Evolutionary conservation across 2,888 invertebrate species (phyloP).

Genomic region (Nematopogon swammerdamellus): DNA sequence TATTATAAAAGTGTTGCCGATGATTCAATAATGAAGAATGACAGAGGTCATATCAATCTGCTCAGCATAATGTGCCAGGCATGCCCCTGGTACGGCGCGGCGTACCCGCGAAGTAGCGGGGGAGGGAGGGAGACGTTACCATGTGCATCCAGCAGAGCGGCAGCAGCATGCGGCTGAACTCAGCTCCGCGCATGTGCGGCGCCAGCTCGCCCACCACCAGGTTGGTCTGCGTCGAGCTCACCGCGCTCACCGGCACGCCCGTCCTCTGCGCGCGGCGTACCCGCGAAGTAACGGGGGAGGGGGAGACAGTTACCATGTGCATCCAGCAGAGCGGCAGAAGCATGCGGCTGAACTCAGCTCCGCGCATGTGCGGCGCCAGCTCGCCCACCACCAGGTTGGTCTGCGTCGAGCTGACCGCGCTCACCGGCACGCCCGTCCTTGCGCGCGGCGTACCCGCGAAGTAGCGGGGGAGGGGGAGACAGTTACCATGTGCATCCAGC

Average conservation of each 20-base stretch:
- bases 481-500: too few relatives aligned
- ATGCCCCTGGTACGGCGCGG: slow-evolving; percentile 56
- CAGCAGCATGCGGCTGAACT: too few relatives aligned
- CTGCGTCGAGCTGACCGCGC: slow-evolving; percentile 55
- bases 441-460: neutral
- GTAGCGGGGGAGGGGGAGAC: neutral
- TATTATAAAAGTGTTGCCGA: too few relatives aligned
- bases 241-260: slow-evolving; percentile 61
- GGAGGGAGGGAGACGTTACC: neutral
- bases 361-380: slow-evolving; percentile 17
- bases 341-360: neutral
- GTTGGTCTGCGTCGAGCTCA: slow-evolving; percentile 68
- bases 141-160: too few relatives aligned
- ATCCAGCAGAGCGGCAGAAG: slow-evolving; percentile 1
- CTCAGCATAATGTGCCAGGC: too few relatives aligned
- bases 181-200: too few relatives aligned
- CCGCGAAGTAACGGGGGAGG: neutral
- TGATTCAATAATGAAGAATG: too few relatives aligned
- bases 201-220: slow-evolving; percentile 61
- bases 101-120: neutral
- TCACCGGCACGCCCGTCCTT: slow-evolving; percentile 48
- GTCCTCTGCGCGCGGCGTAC: slow-evolving; percentile 39
- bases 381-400: slow-evolving; percentile 58
- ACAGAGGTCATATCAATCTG: too few relatives aligned
- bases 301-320: neutral